Conservation (phyloP, 2,888 invertebrate genomes). For the Hydriomena furcata region DNA sequence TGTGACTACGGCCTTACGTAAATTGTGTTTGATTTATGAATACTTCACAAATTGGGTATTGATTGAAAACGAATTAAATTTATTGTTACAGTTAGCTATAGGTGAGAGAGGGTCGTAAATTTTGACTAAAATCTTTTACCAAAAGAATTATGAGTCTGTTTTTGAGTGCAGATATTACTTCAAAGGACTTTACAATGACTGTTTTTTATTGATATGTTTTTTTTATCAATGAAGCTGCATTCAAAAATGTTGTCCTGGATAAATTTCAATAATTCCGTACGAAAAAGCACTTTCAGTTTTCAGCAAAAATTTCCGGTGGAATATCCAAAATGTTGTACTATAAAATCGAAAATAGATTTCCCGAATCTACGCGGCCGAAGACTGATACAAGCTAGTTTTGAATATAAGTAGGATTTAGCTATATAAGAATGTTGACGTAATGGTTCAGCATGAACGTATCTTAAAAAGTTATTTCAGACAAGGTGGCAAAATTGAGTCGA, state of each 20-base stretch:
- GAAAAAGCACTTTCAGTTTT: too few relatives aligned
- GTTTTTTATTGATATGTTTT: too few relatives aligned
- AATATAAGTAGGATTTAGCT: too few relatives aligned
- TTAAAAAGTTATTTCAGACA: conserved; percentile 63
- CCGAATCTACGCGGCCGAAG: too few relatives aligned
- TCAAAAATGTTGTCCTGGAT: too few relatives aligned
- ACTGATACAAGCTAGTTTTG: too few relatives aligned
- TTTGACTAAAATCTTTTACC: conserved; percentile 19
- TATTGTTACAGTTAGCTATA: conserved; percentile 29
- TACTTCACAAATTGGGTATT: conserved; percentile 47
- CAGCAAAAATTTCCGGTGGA: too few relatives aligned
- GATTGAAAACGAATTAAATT: conserved; percentile 40
- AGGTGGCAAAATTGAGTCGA: conserved; percentile 61
- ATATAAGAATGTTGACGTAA: neutral
- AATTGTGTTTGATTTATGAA: conserved; percentile 56
- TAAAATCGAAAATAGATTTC: too few relatives aligned
- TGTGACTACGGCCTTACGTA: conserved; percentile 30
- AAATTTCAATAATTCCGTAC: too few relatives aligned
- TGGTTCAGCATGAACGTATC: neutral
- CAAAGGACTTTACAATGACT: too few relatives aligned
- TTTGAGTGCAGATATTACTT: neutral
- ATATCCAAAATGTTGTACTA: too few relatives aligned
- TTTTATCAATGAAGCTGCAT: too few relatives aligned
- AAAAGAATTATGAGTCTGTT: conserved; percentile 27
- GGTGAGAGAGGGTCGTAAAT: conserved; percentile 26